A percentile compares a stretch with the other conserved stretches of the same genome.
phyloP scores from a whole-genome alignment of 1,140 invertebrate species.

The Streblospio benedicti region DNA sequence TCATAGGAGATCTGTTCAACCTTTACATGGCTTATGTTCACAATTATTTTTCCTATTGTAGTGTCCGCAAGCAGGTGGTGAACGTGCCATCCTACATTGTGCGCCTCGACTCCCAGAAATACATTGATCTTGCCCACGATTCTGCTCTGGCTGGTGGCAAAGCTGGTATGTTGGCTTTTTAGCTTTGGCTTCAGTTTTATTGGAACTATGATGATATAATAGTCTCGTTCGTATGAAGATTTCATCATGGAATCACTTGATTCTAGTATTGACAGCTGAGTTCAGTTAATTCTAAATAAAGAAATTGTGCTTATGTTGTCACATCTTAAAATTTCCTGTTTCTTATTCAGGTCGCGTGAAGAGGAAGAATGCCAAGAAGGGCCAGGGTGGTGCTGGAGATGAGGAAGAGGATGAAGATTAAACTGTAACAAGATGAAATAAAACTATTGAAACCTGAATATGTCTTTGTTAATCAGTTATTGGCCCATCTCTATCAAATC shows the following conservation, averaged over 20 bases:
- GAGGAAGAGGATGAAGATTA: constrained; percentile 67
- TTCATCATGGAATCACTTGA: not conserved
- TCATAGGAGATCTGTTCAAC: too few species aligned
- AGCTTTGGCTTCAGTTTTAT: not conserved
- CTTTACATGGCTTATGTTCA: too few species aligned
- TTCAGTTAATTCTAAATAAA: not conserved
- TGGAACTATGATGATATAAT: constrained; percentile 1
- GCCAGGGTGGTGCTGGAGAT: constrained; percentile 58
- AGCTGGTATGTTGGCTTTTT: constrained; percentile 53
- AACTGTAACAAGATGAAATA: too few species aligned
- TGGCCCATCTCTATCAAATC: too few species aligned
- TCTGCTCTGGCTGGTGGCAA: constrained; percentile 97
- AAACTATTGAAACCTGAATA: too few species aligned
- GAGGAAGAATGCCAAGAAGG: constrained; percentile 98
- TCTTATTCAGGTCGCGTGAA: constrained; percentile 75
- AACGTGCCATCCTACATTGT: constrained; percentile 99
- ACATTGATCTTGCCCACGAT: constrained; percentile 98
- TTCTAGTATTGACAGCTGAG: constrained; percentile 5
- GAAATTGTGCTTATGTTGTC: not conserved
- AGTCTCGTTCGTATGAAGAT: constrained; percentile 13
- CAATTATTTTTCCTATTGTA: too few species aligned
- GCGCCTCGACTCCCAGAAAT: constrained; percentile 95
- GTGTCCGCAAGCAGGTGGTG: constrained; percentile 97
- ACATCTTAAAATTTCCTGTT: not conserved
- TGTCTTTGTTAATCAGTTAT: too few species aligned